phyloP scores from a whole-genome alignment of 1,140 invertebrate species.

The Atta cephalotes region DNA sequence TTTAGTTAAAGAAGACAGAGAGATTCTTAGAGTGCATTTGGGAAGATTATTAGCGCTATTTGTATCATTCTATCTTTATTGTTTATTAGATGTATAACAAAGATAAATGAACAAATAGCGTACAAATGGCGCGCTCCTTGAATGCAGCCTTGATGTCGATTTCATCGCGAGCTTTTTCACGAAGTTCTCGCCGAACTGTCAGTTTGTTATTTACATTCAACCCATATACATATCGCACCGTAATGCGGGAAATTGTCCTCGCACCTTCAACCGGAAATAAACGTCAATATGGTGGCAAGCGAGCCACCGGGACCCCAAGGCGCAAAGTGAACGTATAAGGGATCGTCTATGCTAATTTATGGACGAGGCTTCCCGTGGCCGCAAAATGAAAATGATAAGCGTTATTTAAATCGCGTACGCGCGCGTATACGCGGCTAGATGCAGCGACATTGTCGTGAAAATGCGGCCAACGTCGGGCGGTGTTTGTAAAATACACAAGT shows the following conservation, averaged over 20 bases:
- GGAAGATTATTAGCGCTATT: too few species aligned
- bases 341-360: slow-evolving; percentile 69
- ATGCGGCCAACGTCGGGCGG: slow-evolving; percentile 23
- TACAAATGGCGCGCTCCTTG: too few species aligned
- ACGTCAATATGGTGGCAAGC: slow-evolving; percentile 40
- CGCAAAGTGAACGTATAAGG: not conserved
- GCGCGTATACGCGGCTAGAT: slow-evolving; percentile 3
- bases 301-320: not conserved
- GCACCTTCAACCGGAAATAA: slow-evolving; percentile 50
- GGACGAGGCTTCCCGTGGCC: slow-evolving; percentile 32
- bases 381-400: slow-evolving; percentile 75
- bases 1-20: not conserved
- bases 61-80: too few species aligned
- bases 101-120: too few species aligned
- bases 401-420: slow-evolving; percentile 71
- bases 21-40: too few species aligned
- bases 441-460: slow-evolving; percentile 9
- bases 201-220: slow-evolving; percentile 47
- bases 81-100: too few species aligned
- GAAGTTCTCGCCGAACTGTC: slow-evolving; percentile 4
- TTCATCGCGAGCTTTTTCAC: slow-evolving; percentile 1
- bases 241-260: slow-evolving; percentile 47
- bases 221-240: slow-evolving; percentile 38
- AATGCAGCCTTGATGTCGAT: not conserved
- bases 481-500: slow-evolving; percentile 82